Percentiles rank a stretch among this genome's conserved stretches.
phyloP scores from a whole-genome alignment of 1,140 invertebrate genomes.

The Drosophila insularis region DNA sequence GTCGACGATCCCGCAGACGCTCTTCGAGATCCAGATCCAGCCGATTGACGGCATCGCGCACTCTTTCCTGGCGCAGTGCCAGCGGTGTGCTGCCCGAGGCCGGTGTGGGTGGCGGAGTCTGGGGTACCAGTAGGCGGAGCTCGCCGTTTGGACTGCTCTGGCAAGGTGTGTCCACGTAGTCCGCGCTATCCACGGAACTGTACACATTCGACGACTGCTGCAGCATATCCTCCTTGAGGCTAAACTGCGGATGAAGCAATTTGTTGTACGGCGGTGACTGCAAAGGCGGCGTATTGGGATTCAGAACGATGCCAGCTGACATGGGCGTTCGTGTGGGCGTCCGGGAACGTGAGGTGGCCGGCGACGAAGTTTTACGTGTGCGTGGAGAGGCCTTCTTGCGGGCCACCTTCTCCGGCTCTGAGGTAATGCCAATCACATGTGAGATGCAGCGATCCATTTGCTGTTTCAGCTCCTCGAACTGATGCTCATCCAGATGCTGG shows the following conservation, averaged over 20 bases:
- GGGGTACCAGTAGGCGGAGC: slow-evolving; percentile 69
- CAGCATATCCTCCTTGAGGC: slow-evolving; percentile 71
- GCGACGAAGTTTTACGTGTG: slow-evolving; percentile 79
- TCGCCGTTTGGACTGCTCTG: slow-evolving; percentile 48
- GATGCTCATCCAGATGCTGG: slow-evolving; percentile 87
- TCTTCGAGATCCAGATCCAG: slow-evolving; percentile 87
- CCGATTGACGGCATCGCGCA: slow-evolving; percentile 84
- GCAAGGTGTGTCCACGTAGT: slow-evolving; percentile 56
- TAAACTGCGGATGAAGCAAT: slow-evolving; percentile 77
- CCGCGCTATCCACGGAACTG: slow-evolving; percentile 54
- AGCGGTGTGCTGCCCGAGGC: slow-evolving; percentile 47
- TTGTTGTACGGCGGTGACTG: slow-evolving; percentile 80
- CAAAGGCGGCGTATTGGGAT: slow-evolving; percentile 69
- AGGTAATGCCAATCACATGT: slow-evolving; percentile 89
- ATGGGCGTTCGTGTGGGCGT: slow-evolving; percentile 77
- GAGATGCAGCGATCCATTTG: slow-evolving; percentile 90
- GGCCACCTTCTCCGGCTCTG: slow-evolving; percentile 82
- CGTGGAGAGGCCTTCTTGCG: slow-evolving; percentile 83
- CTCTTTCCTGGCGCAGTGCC: slow-evolving; percentile 74
- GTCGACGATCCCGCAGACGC: slow-evolving; percentile 84
- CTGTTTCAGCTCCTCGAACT: slow-evolving; percentile 90
- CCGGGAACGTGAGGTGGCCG: slow-evolving; percentile 69
- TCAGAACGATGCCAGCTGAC: slow-evolving; percentile 71
- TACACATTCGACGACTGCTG: slow-evolving; percentile 57
- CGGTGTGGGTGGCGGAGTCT: slow-evolving; percentile 53